Percentiles rank a stretch among this genome's conserved stretches.
phyloP scores from a whole-genome alignment of 2,888 invertebrate genomes.

The Girardia tigrina region DNA sequence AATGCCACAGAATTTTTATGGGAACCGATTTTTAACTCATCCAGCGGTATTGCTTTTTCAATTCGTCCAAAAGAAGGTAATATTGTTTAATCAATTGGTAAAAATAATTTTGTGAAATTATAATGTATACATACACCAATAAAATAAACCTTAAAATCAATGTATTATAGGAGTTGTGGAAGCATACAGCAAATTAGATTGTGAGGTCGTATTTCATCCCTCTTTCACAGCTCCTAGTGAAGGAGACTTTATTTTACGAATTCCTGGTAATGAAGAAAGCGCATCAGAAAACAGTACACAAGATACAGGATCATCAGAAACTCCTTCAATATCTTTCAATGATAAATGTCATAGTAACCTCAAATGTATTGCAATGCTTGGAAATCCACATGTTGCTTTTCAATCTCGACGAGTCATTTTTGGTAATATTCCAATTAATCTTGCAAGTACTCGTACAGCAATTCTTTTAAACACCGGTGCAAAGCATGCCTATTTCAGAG shows the following conservation, averaged over 20 bases:
- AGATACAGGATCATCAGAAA: background rate
- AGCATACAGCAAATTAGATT: constrained; percentile 46
- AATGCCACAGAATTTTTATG: constrained; percentile 49
- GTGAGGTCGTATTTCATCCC: constrained; percentile 51
- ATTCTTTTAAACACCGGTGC: constrained; percentile 45
- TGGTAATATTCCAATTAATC: constrained; percentile 47
- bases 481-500: constrained; percentile 50
- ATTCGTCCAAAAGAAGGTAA: constrained; percentile 49
- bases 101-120: too few species aligned
- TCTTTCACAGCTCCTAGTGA: constrained; percentile 48
- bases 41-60: constrained; percentile 48
- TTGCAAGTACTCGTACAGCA: constrained; percentile 45
- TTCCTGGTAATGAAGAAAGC: constrained; percentile 43
- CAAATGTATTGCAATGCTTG: constrained; percentile 46
- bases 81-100: too few species aligned
- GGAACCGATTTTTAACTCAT: constrained; percentile 46
- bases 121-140: too few species aligned
- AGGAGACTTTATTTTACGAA: constrained; percentile 46
- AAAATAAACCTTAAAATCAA: background rate
- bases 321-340: background rate
- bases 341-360: constrained; percentile 39
- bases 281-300: constrained; percentile 35
- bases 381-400: constrained; percentile 42
- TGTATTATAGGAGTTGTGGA: constrained; percentile 44
- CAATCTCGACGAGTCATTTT: constrained; percentile 47